Evolutionary conservation across 30 jellyfish, hydroid and myxozoan genomes (phyloP), one percentile per base, ranked within the genome.

Genomic region (Euphysa ruthae): DNA sequence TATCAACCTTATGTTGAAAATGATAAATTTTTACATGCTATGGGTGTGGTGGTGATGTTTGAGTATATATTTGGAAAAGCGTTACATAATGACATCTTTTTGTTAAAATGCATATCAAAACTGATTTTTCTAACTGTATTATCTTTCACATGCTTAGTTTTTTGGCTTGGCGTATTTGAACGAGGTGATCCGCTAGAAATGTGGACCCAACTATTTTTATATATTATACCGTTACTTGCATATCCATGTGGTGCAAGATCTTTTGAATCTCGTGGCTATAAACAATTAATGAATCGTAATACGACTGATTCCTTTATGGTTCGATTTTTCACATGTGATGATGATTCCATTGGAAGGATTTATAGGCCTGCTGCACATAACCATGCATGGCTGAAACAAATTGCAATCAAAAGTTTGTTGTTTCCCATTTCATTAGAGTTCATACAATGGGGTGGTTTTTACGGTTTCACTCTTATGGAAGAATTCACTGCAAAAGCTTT

Each of bases 131-230:
- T 75, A 1, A 70, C 21, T 28, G 35, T 79, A 15, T 31, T 28
- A 0, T 68, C 66, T 18, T 29, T 29, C 55, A 23, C 70, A 23
- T 12, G 61, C 46, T 34, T 69, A 16, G 84, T 65, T 8, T 81
- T 46, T 54, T 58, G 58, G 68, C 49, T 71, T 26, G 94, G 82
- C 19, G 81, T 82, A 2, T 61, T 61, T 32, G 12, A 32, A 3
- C 74, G 74, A 32, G 27, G 65, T 42, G 58, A 52, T 55, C 19
- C 66, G 38, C 66, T 82, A 6, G 91, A 65, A 35, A 52, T 66
- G 12, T 82, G 94, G 94, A 65, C 74, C 8, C 94, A 82, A 70
- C 61, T 82, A 23, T 66, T 91, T 14, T 31, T 82, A 58, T 82
- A 82, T 35, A 64, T 82, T 43, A 70, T 82, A 24, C 94, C 94